Evolutionary conservation across 92 coral and sea anemone genomes (phyloP).

Genomic region (Zoanthus gigantus): DNA sequence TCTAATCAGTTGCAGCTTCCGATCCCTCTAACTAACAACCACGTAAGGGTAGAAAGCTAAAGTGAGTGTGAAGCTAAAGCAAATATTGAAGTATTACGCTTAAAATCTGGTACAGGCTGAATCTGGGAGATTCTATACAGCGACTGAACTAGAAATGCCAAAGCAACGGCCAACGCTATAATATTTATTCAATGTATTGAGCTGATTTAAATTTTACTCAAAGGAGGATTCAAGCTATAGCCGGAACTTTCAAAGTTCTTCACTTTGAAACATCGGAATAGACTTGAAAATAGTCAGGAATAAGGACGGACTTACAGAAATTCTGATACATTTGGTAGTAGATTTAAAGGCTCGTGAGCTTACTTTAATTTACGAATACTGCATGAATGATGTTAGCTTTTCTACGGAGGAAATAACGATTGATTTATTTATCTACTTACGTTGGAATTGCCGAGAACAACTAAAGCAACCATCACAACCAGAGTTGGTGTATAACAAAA

Average conservation of each 20-base stretch:
- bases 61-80: too few species aligned
- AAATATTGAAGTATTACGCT: too few species aligned
- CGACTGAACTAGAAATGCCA: too few species aligned
- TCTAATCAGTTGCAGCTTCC: too few species aligned
- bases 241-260: not conserved
- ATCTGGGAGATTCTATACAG: too few species aligned
- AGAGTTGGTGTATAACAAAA: slow-evolving; percentile 39
- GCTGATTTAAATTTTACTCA: not conserved
- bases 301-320: too few species aligned
- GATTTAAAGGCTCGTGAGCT: not conserved
- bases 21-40: too few species aligned
- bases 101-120: too few species aligned
- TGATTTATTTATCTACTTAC: not conserved
- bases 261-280: not conserved
- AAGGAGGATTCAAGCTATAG: not conserved
- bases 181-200: not conserved
- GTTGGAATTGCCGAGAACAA: not conserved
- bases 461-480: slow-evolving; percentile 39
- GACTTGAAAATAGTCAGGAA: not conserved
- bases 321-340: too few species aligned
- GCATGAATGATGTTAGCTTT: not conserved
- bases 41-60: too few species aligned
- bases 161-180: too few species aligned
- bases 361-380: not conserved
- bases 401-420: not conserved